Evolutionary conservation across 2,113 vertebrate species (phyloP).

Genomic region (Guaruba guarouba): DNA sequence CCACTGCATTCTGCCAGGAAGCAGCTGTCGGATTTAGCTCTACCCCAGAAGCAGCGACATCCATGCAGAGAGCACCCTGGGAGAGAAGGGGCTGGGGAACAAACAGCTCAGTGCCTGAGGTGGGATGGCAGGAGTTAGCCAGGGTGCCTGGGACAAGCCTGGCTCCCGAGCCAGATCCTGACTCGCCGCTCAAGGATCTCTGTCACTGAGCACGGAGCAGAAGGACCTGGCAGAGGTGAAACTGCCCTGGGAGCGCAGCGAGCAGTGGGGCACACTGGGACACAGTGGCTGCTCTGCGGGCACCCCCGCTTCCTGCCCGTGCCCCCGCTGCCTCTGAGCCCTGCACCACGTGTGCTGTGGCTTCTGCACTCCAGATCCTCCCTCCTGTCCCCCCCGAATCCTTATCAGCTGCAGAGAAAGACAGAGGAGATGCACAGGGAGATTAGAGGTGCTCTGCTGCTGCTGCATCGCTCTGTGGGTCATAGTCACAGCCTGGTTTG

Average conservation of each 20-base stretch:
- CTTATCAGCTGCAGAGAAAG: conserved; percentile 22
- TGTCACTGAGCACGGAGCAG: rapidly evolving
- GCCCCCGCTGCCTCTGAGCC: not conserved
- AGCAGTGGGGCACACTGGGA: not conserved
- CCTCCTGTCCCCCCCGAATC: not conserved
- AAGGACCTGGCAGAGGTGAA: not conserved
- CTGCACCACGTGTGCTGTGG: not conserved
- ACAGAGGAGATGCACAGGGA: not conserved
- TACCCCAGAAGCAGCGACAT: not conserved
- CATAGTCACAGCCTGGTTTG: not conserved
- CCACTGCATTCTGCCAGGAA: not conserved
- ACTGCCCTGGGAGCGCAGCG: not conserved
- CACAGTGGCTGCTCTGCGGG: not conserved
- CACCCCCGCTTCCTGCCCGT: not conserved
- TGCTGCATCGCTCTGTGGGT: rapidly evolving
- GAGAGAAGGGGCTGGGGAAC: not conserved
- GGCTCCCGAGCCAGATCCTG: not conserved
- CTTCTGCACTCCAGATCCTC: not conserved
- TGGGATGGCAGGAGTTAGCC: not conserved
- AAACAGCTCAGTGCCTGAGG: not conserved
- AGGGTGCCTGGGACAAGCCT: not conserved
- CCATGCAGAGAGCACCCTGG: not conserved
- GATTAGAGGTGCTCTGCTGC: not conserved
- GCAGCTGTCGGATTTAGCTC: not conserved
- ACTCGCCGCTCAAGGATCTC: not conserved